These are phyloP conservation scores for Drosophila kepulauana DNA, from an alignment of 1,140 invertebrate genomes.

Conservation along the genomic window DNA sequence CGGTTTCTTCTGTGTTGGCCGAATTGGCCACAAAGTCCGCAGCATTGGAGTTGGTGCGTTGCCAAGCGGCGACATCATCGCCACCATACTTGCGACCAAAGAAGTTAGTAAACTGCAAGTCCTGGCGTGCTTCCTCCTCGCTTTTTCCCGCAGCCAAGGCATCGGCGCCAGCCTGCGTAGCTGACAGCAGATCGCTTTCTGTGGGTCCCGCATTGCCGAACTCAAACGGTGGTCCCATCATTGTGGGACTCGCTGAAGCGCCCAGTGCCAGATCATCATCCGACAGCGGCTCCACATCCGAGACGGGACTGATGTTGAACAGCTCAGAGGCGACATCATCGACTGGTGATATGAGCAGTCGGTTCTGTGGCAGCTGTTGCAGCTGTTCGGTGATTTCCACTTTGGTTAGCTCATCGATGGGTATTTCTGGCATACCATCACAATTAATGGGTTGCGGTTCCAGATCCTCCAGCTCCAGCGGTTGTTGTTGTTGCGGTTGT, in stretches of 20 bases:
- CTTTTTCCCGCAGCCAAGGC: constrained; percentile 1
- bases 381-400: constrained; percentile 51
- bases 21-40: constrained; percentile 47
- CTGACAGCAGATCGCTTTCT: constrained; percentile 55
- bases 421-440: constrained; percentile 3
- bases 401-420: constrained; percentile 54
- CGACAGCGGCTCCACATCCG: constrained; percentile 68
- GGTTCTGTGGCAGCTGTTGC: constrained; percentile 33
- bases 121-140: constrained; percentile 31
- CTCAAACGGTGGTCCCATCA: constrained; percentile 47
- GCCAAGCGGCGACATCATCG: constrained; percentile 54
- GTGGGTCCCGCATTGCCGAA: constrained; percentile 37
- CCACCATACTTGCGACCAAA: constrained; percentile 61
- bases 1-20: constrained; percentile 58
- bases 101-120: constrained; percentile 43
- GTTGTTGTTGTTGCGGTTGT: constrained; percentile 5
- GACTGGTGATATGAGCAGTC: constrained; percentile 56
- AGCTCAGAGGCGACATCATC: constrained; percentile 59
- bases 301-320: constrained; percentile 74
- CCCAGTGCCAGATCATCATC: constrained; percentile 86
- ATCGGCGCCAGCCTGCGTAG: constrained; percentile 15
- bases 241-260: constrained; percentile 87
- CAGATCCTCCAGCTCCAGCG: constrained; percentile 4
- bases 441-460: not conserved
- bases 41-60: constrained; percentile 28